Evolutionary conservation across 2,888 invertebrate species (phyloP), one percentile per base, ranked within the genome.

Genomic region (Stenchaetothrips biformis): DNA sequence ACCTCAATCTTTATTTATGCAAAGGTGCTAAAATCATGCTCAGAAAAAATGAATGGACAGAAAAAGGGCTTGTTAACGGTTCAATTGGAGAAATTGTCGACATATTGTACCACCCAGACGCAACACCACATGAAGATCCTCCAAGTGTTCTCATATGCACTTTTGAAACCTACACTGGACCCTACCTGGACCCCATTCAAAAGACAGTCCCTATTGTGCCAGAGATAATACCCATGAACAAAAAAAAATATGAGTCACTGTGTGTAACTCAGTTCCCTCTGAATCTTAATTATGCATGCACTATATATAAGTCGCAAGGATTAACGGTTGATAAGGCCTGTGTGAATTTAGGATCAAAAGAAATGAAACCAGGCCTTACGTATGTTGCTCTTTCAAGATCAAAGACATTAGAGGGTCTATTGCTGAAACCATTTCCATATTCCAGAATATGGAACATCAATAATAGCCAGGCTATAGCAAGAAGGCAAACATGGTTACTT

Each of bases 301-400:
- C 83, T 16, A 83, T 84, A 49, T 83, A 84, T 79, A 84, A 83
- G 80, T 82, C 81, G 80, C 83, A 83, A 81, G 83, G 83, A 1
- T 77, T 83, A 11, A 83, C 83, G 82, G 78, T 84, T 53, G 81
- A 82, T 77, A 82, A 80, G 78, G 82, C 81, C 79, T 80, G 84
- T 9, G 80, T 84, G 0, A 83, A 83, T 77, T 81, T 82, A 7
- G 53, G 53, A 53, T 7, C 53, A 13, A 53, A 16, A 53, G 53
- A 53, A 53, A 53, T 53, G 16, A 53, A 47, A 78, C 80, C 59
- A 27, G 83, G 82, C 11, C 84, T 83, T 77, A 78, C 81, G 49
- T 84, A 83, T 81, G 83, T 84, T 18, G 83, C 83, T 53, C 80
- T 83, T 13, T 84, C 83, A 11, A 80, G 83, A 77, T 82, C 83